Conservation (phyloP, 2,113 vertebrate species). For the Phaethon lepturus region DNA sequence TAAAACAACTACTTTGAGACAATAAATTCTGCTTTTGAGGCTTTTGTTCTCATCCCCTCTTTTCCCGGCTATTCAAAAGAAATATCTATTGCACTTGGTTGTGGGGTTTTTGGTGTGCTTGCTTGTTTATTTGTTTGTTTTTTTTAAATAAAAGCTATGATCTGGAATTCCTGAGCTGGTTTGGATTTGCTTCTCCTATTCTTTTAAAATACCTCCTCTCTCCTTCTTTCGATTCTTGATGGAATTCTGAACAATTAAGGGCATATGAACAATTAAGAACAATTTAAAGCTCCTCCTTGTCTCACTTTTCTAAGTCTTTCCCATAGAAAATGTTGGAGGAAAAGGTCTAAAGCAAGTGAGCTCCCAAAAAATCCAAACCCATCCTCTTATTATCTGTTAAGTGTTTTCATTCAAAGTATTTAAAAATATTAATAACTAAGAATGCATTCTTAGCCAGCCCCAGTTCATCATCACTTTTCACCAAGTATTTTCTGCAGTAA, state of each 20-base stretch:
- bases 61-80: not conserved
- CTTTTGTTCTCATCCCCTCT: not conserved
- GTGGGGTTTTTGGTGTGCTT: not conserved
- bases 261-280: not conserved
- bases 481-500: not conserved
- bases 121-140: no score
- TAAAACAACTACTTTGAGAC: not conserved
- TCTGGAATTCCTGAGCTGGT: not conserved
- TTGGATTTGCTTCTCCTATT: not conserved
- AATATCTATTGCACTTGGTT: not conserved
- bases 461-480: not conserved
- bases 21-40: not conserved
- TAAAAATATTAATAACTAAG: not conserved
- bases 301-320: not conserved
- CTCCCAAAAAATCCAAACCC: not conserved
- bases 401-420: not conserved
- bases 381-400: not conserved
- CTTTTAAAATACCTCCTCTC: not conserved
- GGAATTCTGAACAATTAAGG: not conserved
- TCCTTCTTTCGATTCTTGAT: not conserved
- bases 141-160: not conserved
- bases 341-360: not conserved
- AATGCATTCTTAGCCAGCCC: not conserved
- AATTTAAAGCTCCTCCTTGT: not conserved
- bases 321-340: not conserved